These are phyloP conservation scores for Sebastes schlegelii DNA, from an alignment of 2,113 vertebrate genomes.

Conservation along the genomic window DNA sequence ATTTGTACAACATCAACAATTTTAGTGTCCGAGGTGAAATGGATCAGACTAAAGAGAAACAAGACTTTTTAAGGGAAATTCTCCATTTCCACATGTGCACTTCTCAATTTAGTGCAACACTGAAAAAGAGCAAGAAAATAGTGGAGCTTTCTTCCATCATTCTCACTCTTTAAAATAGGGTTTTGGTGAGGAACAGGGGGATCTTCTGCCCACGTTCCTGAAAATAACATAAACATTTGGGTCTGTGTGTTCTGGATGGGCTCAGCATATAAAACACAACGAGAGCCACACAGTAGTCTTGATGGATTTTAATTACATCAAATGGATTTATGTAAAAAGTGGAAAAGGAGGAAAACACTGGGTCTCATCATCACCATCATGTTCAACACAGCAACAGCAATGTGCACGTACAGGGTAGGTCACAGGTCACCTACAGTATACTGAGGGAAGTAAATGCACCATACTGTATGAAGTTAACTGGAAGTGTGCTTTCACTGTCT, in stretches of 20 bases:
- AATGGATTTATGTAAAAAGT: constrained; percentile 85
- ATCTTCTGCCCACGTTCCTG: neutral
- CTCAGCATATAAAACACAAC: neutral
- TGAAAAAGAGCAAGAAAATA: neutral
- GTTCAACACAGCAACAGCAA: constrained; percentile 65
- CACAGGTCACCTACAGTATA: constrained; percentile 58
- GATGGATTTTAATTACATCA: constrained; percentile 82
- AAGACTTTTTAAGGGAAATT: neutral
- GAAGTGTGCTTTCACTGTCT: constrained; percentile 27
- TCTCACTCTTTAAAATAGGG: neutral
- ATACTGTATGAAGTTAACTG: neutral
- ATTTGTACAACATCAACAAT: neutral
- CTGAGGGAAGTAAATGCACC: neutral
- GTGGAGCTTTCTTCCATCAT: neutral
- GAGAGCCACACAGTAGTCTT: constrained; percentile 41
- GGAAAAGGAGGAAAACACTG: constrained; percentile 79
- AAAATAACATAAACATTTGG: neutral
- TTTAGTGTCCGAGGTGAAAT: neutral
- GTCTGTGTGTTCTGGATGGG: neutral
- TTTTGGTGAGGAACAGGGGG: neutral
- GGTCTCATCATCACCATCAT: constrained; percentile 63
- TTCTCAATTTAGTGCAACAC: too few relatives aligned
- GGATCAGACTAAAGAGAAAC: neutral
- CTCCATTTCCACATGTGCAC: neutral
- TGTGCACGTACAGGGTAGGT: constrained; percentile 21